phyloP scores from a whole-genome alignment of 2,888 invertebrate genomes.

The Sarcophaga subvicina region DNA sequence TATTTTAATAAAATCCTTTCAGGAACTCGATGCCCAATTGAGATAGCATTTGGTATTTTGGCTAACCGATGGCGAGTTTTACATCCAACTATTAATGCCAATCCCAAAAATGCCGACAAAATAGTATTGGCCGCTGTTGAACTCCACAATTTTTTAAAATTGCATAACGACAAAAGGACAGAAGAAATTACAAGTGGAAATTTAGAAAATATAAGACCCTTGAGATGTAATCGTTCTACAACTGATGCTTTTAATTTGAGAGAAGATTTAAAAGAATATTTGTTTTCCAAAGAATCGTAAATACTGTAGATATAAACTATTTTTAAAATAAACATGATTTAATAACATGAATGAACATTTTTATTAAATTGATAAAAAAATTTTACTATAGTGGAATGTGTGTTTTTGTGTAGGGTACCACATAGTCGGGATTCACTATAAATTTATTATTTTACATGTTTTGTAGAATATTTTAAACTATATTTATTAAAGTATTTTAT shows the following conservation, averaged over 20 bases:
- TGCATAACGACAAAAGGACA: constrained; percentile 25
- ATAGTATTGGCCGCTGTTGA: constrained; percentile 37
- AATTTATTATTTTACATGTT: too few species aligned
- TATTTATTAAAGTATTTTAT: too few species aligned
- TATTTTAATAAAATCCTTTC: constrained; percentile 18
- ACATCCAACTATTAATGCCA: constrained; percentile 22
- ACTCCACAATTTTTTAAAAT: constrained; percentile 52
- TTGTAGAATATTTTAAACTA: too few species aligned
- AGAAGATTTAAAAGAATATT: background rate
- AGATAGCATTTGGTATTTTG: background rate
- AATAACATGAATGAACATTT: too few species aligned
- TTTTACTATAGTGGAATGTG: too few species aligned
- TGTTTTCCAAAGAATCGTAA: constrained; percentile 11
- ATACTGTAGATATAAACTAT: background rate
- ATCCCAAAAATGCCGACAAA: constrained; percentile 47
- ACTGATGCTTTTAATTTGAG: constrained; percentile 6
- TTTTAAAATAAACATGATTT: too few species aligned
- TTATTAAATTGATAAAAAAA: too few species aligned
- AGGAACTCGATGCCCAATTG: background rate
- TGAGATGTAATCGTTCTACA: constrained; percentile 15
- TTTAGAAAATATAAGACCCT: background rate
- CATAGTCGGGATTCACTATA: too few species aligned
- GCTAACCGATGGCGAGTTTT: too few species aligned
- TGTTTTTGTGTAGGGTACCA: too few species aligned
- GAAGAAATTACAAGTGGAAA: constrained; percentile 3